Base-by-base conservation (phyloP, 2,113 vertebrate species). In the Calonectris borealis region DNA sequence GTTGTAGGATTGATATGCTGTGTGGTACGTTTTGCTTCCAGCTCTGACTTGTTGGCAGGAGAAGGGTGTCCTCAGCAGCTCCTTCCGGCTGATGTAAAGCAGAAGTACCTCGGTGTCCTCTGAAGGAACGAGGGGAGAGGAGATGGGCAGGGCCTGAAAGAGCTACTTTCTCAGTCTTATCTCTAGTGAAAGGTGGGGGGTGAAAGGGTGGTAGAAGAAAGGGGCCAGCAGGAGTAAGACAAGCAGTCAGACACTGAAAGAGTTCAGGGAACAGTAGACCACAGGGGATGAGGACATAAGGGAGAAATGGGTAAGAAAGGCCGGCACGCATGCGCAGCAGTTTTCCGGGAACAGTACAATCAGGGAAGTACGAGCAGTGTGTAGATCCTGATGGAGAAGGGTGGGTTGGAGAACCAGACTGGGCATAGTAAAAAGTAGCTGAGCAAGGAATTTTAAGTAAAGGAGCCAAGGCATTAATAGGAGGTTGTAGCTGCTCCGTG, bases 261-360 rank as follows among this genome's bases (percentile, higher is more conserved):
- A 54, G 22, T 52, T 54, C 1, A 0, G 9, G 68, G 58, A 64
- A 4, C 3, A 5, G 13, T 36, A 20, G 9, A 15, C 19, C 34
- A 25, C 44, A 29, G 48, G 66, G 44, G 13, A 5, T 4, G 36
- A 42, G 44, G 26, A 15, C 6, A 1, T 11, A 3, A 32, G 55
- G 51, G 40, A 11, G 72, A 52, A 48, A 3, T 4, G 31, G 68
- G 6, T 68, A 10, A 26, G 62, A 25, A 44, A 82, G 55, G 36
- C 3, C 7, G 32, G 16, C 5, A 3, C 38, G 51, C 25, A 29
- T 5, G 20, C 0, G 0, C 36, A 40, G 38, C 29, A 2, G 29
- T 69, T 52, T 26, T n/a, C 55, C 72, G 49, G 86, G 58, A 94
- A 7, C 46, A 1, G 2, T 16, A 4, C 1, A 2, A 9, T n/a